Evolutionary conservation across 2,113 vertebrate species (phyloP), one percentile per base, ranked within the genome.

Genomic region (Polypterus senegalus): DNA sequence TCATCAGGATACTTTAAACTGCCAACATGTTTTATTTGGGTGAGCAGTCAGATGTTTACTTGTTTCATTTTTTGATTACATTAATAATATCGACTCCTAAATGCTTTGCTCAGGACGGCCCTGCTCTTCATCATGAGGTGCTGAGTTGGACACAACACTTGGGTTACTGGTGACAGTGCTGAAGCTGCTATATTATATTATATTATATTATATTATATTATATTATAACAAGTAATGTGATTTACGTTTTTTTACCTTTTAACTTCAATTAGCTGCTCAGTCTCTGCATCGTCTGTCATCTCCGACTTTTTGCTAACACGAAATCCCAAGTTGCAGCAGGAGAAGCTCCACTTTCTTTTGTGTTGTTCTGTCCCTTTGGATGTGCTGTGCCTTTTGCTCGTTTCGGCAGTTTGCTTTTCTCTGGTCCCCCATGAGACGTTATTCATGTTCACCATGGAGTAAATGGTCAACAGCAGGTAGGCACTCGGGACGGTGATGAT

Each of bases 401-500:
- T 69, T n/a, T 48, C 46, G 43, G 63, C 46, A 27, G 59, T 51
- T n/a, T 60, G 65, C 0, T 67, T 9, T 66, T 87, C 84, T 6
- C 84, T 68, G 5, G 84, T 87, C 9, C 84, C 83, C 84, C 83
- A 86, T 4, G 82, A 82, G 45, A 85, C 75, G 0, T 79, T 76
- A 73, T 86, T 81, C 80, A 87, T 77, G 70, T 87, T 87, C 58
- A 76, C 76, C 73, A 85, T 76, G 55, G 80, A 78, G 70, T 85
- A 87, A 63, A 87, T 85, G 57, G 62, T 66, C 61, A 87, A 75
- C 49, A 87, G 70, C 27, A 86, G 77, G 65, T 86, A 86, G 3
- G 73, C 80, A 6, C 80, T 82, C 6, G 83, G 84, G 46, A 83
- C 70, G 67, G 73, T 76, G 57, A 85, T 3, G 11, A 84, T 66